Percentiles rank a stretch among this genome's conserved stretches.
Conservation (phyloP, 2,113 vertebrate genomes). For the Scatophagus argus region DNA sequence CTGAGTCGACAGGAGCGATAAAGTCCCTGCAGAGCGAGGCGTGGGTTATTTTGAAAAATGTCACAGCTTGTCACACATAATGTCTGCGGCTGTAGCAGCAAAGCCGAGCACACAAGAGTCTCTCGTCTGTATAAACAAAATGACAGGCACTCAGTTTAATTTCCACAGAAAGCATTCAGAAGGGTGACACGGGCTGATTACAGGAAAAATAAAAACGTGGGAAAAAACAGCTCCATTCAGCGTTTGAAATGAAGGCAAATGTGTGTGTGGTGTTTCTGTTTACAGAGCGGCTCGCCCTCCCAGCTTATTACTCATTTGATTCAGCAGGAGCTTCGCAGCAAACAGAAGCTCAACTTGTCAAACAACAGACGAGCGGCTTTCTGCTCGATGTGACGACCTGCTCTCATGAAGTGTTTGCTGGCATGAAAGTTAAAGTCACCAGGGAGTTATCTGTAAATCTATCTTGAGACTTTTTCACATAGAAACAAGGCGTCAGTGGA, state of each 20-base stretch:
- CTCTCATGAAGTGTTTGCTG: slow-evolving; percentile 19
- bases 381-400: slow-evolving; percentile 30
- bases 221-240: not conserved
- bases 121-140: not conserved
- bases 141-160: slow-evolving; percentile 24
- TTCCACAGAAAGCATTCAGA: not conserved
- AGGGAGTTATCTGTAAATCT: slow-evolving; percentile 2
- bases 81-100: not conserved
- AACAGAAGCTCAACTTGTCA: slow-evolving; percentile 22
- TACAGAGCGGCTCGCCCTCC: slow-evolving; percentile 1
- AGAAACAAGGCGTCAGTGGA: slow-evolving; percentile 19
- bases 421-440: slow-evolving; percentile 4
- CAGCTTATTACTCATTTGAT: not conserved
- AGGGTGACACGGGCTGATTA: not conserved
- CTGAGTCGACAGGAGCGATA: not conserved
- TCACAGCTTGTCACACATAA: not conserved
- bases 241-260: not conserved
- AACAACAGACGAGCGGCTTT: slow-evolving; percentile 14
- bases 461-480: slow-evolving; percentile 20
- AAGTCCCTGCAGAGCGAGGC: not conserved
- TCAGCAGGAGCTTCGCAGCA: slow-evolving; percentile 28
- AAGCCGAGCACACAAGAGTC: not conserved
- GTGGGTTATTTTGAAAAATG: not conserved
- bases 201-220: too few relatives aligned
- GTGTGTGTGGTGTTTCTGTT: not conserved